Evolutionary conservation across 1,140 invertebrate genomes (phyloP), one percentile per base, ranked within the genome.

Genomic region (Pseudomyrmex pallidus): DNA sequence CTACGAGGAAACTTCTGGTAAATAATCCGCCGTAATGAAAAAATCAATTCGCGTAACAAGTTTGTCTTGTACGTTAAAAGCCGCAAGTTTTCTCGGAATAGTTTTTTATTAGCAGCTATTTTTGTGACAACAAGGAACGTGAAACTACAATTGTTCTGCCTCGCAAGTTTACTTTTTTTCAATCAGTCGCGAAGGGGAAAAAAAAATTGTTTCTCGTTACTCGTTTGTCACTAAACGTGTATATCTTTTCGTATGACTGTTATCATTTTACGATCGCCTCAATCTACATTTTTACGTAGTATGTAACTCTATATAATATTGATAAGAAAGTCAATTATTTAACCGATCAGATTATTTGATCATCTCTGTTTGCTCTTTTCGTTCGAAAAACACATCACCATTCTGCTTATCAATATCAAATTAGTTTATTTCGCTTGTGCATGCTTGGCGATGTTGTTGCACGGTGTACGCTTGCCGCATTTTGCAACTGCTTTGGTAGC

Each of bases 21-120:
- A 35, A 35, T n/a, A n/a, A 57, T 7, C 12, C 1, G 5, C 17
- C n/a, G 12, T 13, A 20, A 48, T 7, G 46, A 25, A 5, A 12
- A 22, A 17, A 48, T 7, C 20, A 78, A 2, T 35, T 35, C 35
- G 35, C 35, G 35, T 35, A 35, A 35, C 35, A 35, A 35, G 35
- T 35, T 35, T 35, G 35, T 35, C 35, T 35, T 35, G 25, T 35
- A 35, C 35, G 9, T n/a, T 3, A 17, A 12, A 2, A 12, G 12
- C 35, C 35, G 35, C 35, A 35, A 35, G 35, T 50, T 7, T 85
- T 10, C 10, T 66, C 57, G 46, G 12, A 85, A 72, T 76, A 72
- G 86, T 87, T 76, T 17, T 86, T 87, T 77, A 44, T 46, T 56
- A 73, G 76, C 44, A 50, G 78, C 78, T 76, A 44, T 74, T 54